These are phyloP conservation scores for Lingula anatina DNA, from an alignment of 2,888 invertebrate genomes.

Conservation along the genomic window DNA sequence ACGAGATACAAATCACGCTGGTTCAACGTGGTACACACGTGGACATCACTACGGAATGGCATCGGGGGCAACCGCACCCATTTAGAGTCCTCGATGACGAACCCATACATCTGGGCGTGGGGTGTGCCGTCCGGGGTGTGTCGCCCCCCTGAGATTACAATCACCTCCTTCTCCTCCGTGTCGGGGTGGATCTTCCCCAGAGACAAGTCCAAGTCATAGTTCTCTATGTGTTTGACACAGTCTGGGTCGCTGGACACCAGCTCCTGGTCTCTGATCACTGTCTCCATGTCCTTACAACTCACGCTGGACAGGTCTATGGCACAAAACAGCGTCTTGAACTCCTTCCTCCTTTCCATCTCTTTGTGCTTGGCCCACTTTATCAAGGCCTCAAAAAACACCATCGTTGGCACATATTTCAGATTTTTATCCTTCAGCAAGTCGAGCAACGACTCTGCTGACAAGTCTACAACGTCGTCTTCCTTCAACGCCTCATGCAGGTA, in stretches of 20 bases:
- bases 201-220: not conserved
- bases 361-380: not conserved
- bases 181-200: not conserved
- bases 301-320: not conserved
- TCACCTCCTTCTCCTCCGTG: not conserved
- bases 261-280: not conserved
- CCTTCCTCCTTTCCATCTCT: not conserved
- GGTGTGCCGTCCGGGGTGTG: too few relatives aligned
- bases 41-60: too few relatives aligned
- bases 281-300: not conserved
- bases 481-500: conserved; percentile 26
- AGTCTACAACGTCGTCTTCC: conserved; percentile 20
- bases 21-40: too few relatives aligned
- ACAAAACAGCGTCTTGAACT: not conserved
- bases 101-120: too few relatives aligned
- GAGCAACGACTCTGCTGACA: conserved; percentile 26
- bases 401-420: conserved; percentile 19
- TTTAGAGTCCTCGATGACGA: not conserved
- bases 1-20: too few relatives aligned
- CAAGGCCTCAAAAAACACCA: not conserved
- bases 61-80: not conserved
- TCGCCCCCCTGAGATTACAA: not conserved
- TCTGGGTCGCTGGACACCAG: not conserved
- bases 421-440: conserved; percentile 21
- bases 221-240: not conserved